Evolutionary conservation across 2,797 vertebrate species (phyloP), one percentile per base, ranked within the genome.

Genomic region (Falco berigora): DNA sequence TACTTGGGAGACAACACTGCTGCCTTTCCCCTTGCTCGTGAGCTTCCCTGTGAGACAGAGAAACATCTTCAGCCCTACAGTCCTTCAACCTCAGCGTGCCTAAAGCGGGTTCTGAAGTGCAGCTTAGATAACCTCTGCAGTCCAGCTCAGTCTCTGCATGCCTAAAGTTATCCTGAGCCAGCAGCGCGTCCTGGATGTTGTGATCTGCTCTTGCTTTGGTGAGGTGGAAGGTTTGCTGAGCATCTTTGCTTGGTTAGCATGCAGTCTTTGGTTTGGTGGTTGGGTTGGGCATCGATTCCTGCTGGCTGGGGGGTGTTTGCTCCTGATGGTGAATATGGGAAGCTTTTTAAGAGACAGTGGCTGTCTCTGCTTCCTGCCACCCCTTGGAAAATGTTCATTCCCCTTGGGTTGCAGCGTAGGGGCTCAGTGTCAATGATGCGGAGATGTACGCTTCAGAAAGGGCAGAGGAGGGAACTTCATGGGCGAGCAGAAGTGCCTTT

Each of bases 401-500:
- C 56, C 56, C 59, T 94, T n/a, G 63, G 88, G 73, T 80, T 74
- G 81, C 72, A 61, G 21, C 19, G 1, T 14, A 52, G 67, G 75
- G 64, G 46, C 44, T 59, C 3, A 4, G 40, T 17, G 23, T 79
- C 56, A 95, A 32, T 11, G 24, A 4, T 40, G 18, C 2, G 17
- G 74, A 59, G 77, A 44, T 36, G 85, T 32, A 38, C 24, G 2
- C 71, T 56, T 42, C 24, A 38, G 53, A 86, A 80, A 94, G 91
- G 85, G 61, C 73, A 46, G 84, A 25, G 38, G 77, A 80, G 84
- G 56, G 72, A 92, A 49, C 85, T 76, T 91, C 73, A 46, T 32
- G 61, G 36, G 59, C 95, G 96, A 97, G 91, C 87, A 93, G 84
- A 96, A 93, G 40, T 40, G 38, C 68, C 58, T 95, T 89, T 94